phyloP scores from a whole-genome alignment of 2,113 vertebrate genomes.

The Syrrhaptes paradoxus region DNA sequence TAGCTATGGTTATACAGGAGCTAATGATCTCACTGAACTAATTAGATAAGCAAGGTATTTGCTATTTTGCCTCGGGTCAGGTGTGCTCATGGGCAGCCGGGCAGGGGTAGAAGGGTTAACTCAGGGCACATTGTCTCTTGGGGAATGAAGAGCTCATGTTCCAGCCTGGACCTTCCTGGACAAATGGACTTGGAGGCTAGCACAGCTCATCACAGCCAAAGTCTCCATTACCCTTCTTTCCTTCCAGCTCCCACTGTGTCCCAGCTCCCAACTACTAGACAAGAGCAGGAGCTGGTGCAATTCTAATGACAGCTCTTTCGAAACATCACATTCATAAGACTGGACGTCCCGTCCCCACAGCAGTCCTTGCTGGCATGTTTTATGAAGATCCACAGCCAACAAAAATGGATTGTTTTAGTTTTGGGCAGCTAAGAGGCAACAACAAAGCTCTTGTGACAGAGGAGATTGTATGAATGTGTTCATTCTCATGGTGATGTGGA shows the following conservation, averaged over 20 bases:
- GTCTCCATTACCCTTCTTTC: not conserved
- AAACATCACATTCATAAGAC: accelerated
- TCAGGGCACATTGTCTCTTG: too few species aligned
- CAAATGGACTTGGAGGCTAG: accelerated
- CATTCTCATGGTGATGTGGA: accelerated
- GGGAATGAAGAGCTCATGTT: not conserved
- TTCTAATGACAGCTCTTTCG: not conserved
- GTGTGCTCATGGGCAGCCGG: not conserved
- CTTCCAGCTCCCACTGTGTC: not conserved
- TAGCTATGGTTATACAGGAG: not conserved
- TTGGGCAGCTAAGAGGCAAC: not conserved
- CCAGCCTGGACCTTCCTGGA: not conserved
- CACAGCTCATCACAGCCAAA: accelerated
- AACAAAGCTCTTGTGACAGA: accelerated
- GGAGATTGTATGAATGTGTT: not conserved
- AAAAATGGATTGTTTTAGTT: not conserved
- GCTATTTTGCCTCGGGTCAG: accelerated
- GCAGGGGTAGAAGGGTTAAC: not conserved
- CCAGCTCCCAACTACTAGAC: not conserved
- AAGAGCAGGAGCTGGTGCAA: not conserved
- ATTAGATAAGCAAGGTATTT: accelerated
- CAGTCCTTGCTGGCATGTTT: accelerated
- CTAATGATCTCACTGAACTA: not conserved
- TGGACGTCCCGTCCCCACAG: accelerated
- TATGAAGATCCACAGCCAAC: not conserved